Evolutionary conservation across 2,888 invertebrate genomes (phyloP).

Genomic region (Synergus gifuensis): DNA sequence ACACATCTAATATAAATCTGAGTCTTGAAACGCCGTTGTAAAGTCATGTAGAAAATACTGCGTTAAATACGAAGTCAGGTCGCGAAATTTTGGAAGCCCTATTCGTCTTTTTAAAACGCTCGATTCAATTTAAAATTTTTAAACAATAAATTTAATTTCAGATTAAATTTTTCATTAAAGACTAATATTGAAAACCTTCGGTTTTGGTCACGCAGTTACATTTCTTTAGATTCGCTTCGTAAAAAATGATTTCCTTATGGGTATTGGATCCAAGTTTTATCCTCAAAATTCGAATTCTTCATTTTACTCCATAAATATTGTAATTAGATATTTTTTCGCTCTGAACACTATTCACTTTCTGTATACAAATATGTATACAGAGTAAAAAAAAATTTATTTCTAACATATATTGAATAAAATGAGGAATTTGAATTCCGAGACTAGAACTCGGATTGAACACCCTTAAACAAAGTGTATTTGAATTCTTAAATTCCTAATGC

Average conservation of each 20-base stretch:
- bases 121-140: conserved; percentile 26
- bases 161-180: background rate
- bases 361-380: too few species aligned
- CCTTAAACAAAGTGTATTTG: too few species aligned
- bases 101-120: conserved; percentile 25
- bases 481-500: background rate
- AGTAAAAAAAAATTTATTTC: too few species aligned
- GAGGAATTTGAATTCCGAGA: too few species aligned
- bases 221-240: background rate
- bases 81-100: conserved; percentile 60
- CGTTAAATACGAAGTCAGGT: conserved; percentile 30
- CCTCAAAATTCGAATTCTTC: too few species aligned
- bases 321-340: too few species aligned
- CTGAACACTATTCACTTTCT: too few species aligned
- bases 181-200: background rate
- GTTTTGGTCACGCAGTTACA: background rate
- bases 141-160: conserved; percentile 6
- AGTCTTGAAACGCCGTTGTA: conserved; percentile 49
- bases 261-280: too few species aligned
- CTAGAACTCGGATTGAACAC: too few species aligned
- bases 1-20: conserved; percentile 21
- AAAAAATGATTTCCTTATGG: background rate
- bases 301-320: too few species aligned
- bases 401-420: too few species aligned
- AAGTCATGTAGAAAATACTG: conserved; percentile 61